These are phyloP conservation scores for Horisme vitalbata DNA, from an alignment of 2,888 invertebrate species.

Conservation along the genomic window DNA sequence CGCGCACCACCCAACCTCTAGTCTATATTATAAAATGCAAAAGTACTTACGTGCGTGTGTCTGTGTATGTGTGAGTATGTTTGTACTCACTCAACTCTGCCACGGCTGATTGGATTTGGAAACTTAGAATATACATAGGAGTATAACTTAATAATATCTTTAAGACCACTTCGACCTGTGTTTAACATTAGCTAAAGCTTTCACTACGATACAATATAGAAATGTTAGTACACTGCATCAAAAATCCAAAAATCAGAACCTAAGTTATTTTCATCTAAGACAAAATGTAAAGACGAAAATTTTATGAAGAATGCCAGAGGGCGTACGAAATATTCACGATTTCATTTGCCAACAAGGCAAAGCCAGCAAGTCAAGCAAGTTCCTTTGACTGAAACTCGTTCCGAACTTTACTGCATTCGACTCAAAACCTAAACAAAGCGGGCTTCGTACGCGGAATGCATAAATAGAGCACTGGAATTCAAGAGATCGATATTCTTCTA, in stretches of 20 bases:
- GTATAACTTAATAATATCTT: too few relatives aligned
- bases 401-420: constrained; percentile 20
- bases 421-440: constrained; percentile 16
- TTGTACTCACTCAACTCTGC: too few relatives aligned
- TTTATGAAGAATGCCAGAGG: constrained; percentile 5
- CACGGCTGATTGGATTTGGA: too few relatives aligned
- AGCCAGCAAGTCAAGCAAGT: constrained; percentile 10
- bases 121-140: too few relatives aligned
- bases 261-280: neutral
- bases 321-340: constrained; percentile 11
- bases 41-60: too few relatives aligned
- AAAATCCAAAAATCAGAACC: neutral
- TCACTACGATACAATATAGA: neutral
- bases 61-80: too few relatives aligned
- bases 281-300: neutral
- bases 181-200: too few relatives aligned
- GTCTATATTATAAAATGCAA: too few relatives aligned
- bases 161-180: too few relatives aligned
- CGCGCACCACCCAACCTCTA: too few relatives aligned
- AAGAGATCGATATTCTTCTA: neutral
- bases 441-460: constrained; percentile 9
- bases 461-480: constrained; percentile 1
- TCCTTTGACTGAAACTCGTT: constrained; percentile 22
- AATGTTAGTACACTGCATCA: neutral
- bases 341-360: constrained; percentile 7